phyloP scores from a whole-genome alignment of 1,140 invertebrate genomes.

The Drosophila melanica region DNA sequence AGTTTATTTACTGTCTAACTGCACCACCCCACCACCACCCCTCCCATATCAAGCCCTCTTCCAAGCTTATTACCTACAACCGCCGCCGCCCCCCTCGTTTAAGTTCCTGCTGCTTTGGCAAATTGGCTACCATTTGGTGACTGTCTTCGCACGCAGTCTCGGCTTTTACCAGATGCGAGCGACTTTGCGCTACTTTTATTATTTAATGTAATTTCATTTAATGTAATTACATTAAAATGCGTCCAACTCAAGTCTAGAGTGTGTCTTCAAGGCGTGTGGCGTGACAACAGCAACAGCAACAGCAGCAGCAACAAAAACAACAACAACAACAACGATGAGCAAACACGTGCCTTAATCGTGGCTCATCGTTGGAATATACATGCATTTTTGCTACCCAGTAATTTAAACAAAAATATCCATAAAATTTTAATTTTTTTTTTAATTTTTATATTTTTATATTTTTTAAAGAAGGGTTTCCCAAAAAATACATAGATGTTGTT shows the following conservation, averaged over 20 bases:
- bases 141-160: not conserved
- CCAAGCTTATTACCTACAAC: not conserved
- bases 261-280: constrained; percentile 11
- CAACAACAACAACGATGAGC: not conserved
- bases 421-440: too few relatives aligned
- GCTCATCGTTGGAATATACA: not conserved
- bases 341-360: constrained; percentile 7
- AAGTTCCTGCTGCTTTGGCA: not conserved
- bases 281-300: constrained; percentile 4
- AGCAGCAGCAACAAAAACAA: not conserved
- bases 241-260: constrained; percentile 26
- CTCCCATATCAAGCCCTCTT: too few relatives aligned
- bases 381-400: constrained; percentile 9
- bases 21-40: not conserved
- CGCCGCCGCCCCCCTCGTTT: not conserved
- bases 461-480: too few relatives aligned
- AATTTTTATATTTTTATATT: too few relatives aligned
- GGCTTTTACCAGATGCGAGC: constrained; percentile 15
- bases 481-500: too few relatives aligned
- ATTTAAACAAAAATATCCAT: too few relatives aligned
- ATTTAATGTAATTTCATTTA: constrained; percentile 66
- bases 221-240: constrained; percentile 71
- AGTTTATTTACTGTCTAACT: constrained; percentile 1
- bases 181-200: constrained; percentile 51
- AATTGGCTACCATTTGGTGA: constrained; percentile 48